Percentiles rank a stretch among this genome's conserved stretches.
Evolutionary conservation across 1,140 invertebrate genomes (phyloP).

Genomic region (Euura saliciscinereae): DNA sequence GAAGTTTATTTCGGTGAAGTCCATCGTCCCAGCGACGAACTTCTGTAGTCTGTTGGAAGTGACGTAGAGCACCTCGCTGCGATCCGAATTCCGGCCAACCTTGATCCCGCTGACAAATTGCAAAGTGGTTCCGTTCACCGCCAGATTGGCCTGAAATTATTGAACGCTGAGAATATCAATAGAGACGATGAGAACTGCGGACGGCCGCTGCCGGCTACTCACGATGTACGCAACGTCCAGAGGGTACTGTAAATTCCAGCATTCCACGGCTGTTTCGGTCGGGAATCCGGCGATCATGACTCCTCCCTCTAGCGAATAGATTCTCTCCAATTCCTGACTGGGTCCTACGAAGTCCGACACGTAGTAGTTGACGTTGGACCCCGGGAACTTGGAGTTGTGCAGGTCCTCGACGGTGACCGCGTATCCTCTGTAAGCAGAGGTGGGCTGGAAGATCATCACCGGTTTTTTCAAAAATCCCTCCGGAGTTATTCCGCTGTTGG

Average conservation of each 20-base stretch:
- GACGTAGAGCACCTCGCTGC: background rate
- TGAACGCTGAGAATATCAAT: background rate
- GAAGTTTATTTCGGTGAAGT: conserved; percentile 18
- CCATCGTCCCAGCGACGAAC: conserved; percentile 15
- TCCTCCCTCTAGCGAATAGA: conserved; percentile 27
- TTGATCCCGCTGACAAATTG: conserved; percentile 28
- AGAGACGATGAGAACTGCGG: background rate
- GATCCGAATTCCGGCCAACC: conserved; percentile 2
- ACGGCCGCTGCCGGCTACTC: conserved; percentile 14
- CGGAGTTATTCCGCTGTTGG: conserved; percentile 49
- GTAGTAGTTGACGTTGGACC: conserved; percentile 25
- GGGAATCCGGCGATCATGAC: conserved; percentile 46
- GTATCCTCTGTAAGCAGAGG: conserved; percentile 47
- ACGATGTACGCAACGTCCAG: conserved; percentile 46
- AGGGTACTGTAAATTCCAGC: conserved; percentile 40
- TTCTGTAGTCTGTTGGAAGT: background rate
- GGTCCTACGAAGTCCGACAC: conserved; percentile 16
- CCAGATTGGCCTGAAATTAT: conserved; percentile 6
- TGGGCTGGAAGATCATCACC: conserved; percentile 44
- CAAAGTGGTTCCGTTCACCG: conserved; percentile 17
- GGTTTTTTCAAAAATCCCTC: conserved; percentile 13
- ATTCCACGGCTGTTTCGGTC: conserved; percentile 37
- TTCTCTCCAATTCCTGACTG: conserved; percentile 17
- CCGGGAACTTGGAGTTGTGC: conserved; percentile 24
- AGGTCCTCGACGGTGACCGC: conserved; percentile 31